Percentiles rank a stretch among this genome's conserved stretches.
These are phyloP conservation scores for Miichthys miiuy DNA, from an alignment of 2,797 vertebrate genomes.

Conservation along the genomic window DNA sequence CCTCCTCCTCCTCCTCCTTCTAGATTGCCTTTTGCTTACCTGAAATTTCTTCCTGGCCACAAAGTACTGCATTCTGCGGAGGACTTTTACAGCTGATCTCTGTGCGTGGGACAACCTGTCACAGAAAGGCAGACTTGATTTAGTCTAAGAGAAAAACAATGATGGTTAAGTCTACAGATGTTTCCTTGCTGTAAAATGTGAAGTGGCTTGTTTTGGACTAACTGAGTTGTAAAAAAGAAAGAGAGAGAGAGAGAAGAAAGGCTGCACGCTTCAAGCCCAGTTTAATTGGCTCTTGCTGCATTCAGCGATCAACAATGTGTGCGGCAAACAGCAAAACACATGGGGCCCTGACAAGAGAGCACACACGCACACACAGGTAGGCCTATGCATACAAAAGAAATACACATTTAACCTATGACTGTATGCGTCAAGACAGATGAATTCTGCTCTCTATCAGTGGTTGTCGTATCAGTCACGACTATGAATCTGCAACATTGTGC, in stretches of 20 bases:
- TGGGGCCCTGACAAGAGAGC: constrained; percentile 16
- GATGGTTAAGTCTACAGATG: constrained; percentile 11
- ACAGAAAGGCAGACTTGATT: constrained; percentile 48
- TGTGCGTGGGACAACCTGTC: constrained; percentile 90
- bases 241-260: constrained; percentile 1
- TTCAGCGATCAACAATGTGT: constrained; percentile 29
- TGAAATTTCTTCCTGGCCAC: constrained; percentile 93
- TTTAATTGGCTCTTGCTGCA: constrained; percentile 13
- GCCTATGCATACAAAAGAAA: constrained; percentile 12
- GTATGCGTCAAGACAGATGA: constrained; percentile 21
- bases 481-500: constrained; percentile 34
- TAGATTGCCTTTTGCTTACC: constrained; percentile 79
- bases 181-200: constrained; percentile 27
- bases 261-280: neutral
- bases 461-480: constrained; percentile 19
- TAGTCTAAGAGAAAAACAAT: constrained; percentile 15
- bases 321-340: constrained; percentile 24
- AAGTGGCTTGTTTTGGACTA: constrained; percentile 32
- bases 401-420: neutral
- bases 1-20: neutral
- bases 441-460: neutral
- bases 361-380: neutral
- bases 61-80: constrained; percentile 93
- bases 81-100: constrained; percentile 89
- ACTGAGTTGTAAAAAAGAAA: neutral